These are phyloP conservation scores for Drosophila funebris DNA, from an alignment of 1,140 invertebrate genomes.

Conservation along the genomic window DNA sequence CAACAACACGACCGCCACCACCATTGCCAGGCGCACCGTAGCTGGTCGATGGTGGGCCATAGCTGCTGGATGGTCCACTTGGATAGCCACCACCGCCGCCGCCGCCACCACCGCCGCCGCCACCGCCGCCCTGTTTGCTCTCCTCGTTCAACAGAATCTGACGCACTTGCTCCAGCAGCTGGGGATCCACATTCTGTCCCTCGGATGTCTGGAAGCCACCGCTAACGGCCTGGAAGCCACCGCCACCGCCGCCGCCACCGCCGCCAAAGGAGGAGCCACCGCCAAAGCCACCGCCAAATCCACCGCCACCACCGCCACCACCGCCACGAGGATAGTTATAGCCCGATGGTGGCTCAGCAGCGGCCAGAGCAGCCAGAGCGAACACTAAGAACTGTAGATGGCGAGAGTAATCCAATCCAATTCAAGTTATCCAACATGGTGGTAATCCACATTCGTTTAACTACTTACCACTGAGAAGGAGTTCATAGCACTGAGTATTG, in stretches of 20 bases:
- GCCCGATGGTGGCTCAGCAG: constrained; percentile 87
- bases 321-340: constrained; percentile 87
- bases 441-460: constrained; percentile 11
- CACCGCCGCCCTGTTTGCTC: constrained; percentile 85
- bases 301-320: constrained; percentile 84
- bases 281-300: constrained; percentile 79
- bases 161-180: constrained; percentile 91
- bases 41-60: constrained; percentile 85
- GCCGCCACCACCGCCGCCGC: constrained; percentile 83
- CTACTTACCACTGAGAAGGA: constrained; percentile 84
- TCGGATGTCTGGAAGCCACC: constrained; percentile 90
- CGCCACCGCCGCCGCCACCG: constrained; percentile 86
- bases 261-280: constrained; percentile 79
- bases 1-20: constrained; percentile 86
- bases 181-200: constrained; percentile 90
- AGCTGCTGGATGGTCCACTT: constrained; percentile 83
- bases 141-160: constrained; percentile 92
- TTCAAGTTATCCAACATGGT: constrained; percentile 24
- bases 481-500: constrained; percentile 83
- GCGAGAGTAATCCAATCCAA: constrained; percentile 40
- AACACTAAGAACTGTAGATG: constrained; percentile 87
- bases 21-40: constrained; percentile 86
- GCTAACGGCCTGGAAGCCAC: constrained; percentile 89
- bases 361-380: constrained; percentile 86
- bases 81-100: constrained; percentile 83